Evolutionary conservation across 2,113 vertebrate species (phyloP), one percentile per base, ranked within the genome.

Genomic region (Lates calcarifer): DNA sequence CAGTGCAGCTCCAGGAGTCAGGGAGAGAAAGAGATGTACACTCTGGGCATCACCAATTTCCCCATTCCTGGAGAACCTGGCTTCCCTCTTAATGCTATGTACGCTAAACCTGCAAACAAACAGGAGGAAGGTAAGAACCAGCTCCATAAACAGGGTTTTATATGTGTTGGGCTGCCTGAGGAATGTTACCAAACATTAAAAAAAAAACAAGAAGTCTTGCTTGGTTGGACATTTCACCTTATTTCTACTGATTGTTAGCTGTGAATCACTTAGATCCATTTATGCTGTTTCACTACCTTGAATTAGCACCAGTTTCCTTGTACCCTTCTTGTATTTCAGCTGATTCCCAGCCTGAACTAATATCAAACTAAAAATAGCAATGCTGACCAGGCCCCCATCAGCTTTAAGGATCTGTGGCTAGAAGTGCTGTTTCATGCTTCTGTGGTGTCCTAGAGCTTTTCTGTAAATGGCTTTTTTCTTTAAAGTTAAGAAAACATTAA

Each of bases 21-120:
- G 90, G 98, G 98, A 35, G 98, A 99, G 90, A 99, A 99, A 81
- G 98, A 99, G 85, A 99, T 99, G 98, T 99, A 99, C 91, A 99
- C 98, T 0, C 92, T 99, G 39, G 98, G 98, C 70, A 99, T 99
- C 89, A 98, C 98, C 3, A 98, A 97, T 90, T 99, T 99, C 58
- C 98, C 98, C n/a, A 99, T 99, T 76, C 98, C 98, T 0, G 98
- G 98, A 90, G 98, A 99, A 70, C 98, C 98, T 3, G 98, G 98
- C n/a, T 99, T 99, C 73, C 98, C 98, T 0, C 97, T 99, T 2
- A 99, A 99, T 0, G 98, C 97, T 35, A 98, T 99, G 95, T 99
- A 99, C 0, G 64, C 14, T 12, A 96, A 95, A 63, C 95, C 95
- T 5, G 29, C 83, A 35, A 95, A 92, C 93, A 95, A 94, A 86